Percentiles rank a stretch among this genome's conserved stretches.
Conservation (phyloP, 2,888 invertebrate species). For the Endotricha flammealis region DNA sequence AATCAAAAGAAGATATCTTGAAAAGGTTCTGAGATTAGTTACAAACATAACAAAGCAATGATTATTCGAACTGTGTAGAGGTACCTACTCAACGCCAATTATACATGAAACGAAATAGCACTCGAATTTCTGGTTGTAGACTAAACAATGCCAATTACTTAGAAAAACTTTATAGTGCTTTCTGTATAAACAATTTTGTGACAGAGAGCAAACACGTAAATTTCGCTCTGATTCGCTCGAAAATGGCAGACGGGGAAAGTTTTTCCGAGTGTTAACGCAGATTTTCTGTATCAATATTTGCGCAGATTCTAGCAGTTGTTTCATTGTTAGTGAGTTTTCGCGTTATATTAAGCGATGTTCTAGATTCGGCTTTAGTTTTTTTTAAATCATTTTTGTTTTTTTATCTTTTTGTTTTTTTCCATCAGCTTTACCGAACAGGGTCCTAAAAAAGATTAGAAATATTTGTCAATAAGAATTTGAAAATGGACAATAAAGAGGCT, state of each 20-base stretch:
- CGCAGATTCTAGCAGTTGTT: constrained; percentile 36
- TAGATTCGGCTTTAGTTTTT: too few relatives aligned
- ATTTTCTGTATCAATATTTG: constrained; percentile 50
- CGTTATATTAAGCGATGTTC: constrained; percentile 43
- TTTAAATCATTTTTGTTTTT: too few relatives aligned
- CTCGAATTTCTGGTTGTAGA: constrained; percentile 13
- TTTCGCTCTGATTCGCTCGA: constrained; percentile 30
- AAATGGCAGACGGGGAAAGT: constrained; percentile 16
- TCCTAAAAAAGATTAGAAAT: too few relatives aligned
- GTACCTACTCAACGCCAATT: too few relatives aligned
- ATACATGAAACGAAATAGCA: not conserved
- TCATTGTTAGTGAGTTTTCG: constrained; percentile 51
- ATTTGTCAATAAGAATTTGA: too few relatives aligned
- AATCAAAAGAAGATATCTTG: too few relatives aligned
- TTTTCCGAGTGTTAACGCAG: constrained; percentile 33
- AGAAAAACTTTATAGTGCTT: constrained; percentile 24
- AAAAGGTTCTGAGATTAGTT: too few relatives aligned
- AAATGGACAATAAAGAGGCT: too few relatives aligned
- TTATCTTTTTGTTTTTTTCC: too few relatives aligned
- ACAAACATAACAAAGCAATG: too few relatives aligned
- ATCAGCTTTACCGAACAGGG: too few relatives aligned
- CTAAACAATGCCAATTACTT: constrained; percentile 22
- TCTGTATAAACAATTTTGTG: constrained; percentile 32
- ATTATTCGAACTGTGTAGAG: too few relatives aligned
- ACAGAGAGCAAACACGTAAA: constrained; percentile 37